Conservation (phyloP, 1,140 invertebrate species). For the Araneus ventricosus region DNA sequence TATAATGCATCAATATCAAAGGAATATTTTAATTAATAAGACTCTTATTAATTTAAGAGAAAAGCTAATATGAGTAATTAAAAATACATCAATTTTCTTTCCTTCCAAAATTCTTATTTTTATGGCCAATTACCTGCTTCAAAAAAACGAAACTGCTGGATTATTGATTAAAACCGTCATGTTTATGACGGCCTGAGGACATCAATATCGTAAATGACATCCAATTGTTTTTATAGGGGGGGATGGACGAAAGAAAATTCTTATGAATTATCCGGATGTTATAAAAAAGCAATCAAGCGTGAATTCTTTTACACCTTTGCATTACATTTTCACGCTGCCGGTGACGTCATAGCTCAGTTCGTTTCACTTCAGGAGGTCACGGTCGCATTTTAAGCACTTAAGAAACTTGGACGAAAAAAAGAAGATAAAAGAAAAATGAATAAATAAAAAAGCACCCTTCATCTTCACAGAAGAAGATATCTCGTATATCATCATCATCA, state of each 20-base stretch:
- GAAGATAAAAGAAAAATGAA: background rate
- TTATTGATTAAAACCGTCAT: conserved; percentile 49
- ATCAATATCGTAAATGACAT: conserved; percentile 52
- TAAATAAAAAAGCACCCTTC: background rate
- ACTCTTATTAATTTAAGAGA: too few relatives aligned
- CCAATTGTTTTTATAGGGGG: conserved; percentile 19
- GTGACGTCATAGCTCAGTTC: conserved; percentile 55
- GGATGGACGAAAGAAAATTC: background rate
- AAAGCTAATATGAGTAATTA: conserved; percentile 5
- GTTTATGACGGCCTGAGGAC: background rate
- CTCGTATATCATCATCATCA: conserved; percentile 71
- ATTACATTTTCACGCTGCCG: conserved; percentile 26
- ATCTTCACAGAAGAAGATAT: conserved; percentile 44
- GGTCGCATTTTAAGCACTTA: conserved; percentile 45
- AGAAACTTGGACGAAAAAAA: background rate
- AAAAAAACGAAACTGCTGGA: background rate
- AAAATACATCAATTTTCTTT: conserved; percentile 32
- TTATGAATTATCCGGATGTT: conserved; percentile 25
- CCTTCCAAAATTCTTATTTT: background rate
- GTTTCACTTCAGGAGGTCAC: conserved; percentile 64
- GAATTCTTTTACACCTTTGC: conserved; percentile 47
- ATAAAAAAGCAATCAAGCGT: conserved; percentile 56
- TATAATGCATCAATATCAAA: too few relatives aligned
- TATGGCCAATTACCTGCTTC: background rate
- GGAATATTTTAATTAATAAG: too few relatives aligned